Evolutionary conservation across 2,888 invertebrate species (phyloP).

Genomic region (Sarcophaga caerulescens): DNA sequence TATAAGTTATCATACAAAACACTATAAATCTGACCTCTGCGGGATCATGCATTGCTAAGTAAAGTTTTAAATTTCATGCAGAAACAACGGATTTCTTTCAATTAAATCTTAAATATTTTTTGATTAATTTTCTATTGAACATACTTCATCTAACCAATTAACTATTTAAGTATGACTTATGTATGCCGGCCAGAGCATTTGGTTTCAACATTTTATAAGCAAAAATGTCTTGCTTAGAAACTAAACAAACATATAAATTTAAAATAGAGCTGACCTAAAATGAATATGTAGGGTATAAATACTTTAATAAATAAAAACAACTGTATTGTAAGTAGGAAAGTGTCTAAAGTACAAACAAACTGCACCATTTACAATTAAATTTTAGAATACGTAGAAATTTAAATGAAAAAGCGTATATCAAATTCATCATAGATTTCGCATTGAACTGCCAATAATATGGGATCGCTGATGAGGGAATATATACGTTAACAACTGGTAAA

Average conservation of each 20-base stretch:
- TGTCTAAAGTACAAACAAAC: neutral
- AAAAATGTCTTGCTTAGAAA: neutral
- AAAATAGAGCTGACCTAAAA: neutral
- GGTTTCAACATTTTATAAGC: neutral
- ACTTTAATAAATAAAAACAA: neutral
- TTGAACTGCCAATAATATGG: no score
- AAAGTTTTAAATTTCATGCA: no score
- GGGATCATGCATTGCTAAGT: no score
- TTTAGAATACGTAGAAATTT: no score
- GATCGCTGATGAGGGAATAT: no score
- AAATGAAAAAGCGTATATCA: no score
- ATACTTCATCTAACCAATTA: neutral
- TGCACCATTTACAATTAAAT: neutral
- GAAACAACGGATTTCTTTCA: no score
- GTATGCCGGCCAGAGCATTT: neutral
- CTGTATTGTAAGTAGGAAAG: neutral
- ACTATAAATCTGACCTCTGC: no score
- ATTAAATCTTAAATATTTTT: no score
- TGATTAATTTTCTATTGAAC: neutral
- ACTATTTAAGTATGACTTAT: neutral
- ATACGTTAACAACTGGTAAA: no score
- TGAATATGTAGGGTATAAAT: neutral
- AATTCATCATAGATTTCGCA: no score
- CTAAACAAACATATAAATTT: neutral
- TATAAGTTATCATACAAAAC: no score